These are phyloP conservation scores for Taurulus bubalis DNA, from an alignment of 2,113 vertebrate genomes.

Conservation along the genomic window DNA sequence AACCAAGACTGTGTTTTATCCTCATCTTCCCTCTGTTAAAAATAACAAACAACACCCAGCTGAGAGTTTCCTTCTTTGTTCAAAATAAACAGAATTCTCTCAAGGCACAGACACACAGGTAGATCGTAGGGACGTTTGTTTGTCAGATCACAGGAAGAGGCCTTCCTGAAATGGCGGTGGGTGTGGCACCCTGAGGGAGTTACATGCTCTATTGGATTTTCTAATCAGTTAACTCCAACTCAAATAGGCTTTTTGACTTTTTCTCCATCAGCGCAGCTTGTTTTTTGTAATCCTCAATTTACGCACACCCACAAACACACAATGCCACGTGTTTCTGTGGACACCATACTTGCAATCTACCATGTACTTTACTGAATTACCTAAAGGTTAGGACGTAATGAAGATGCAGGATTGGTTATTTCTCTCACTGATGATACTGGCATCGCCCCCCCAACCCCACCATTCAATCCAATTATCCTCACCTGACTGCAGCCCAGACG, in stretches of 20 bases:
- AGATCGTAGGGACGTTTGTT: slow-evolving; percentile 49
- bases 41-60: not conserved
- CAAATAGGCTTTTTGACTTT: slow-evolving; percentile 47
- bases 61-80: slow-evolving; percentile 1
- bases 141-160: slow-evolving; percentile 61
- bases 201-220: slow-evolving; percentile 32
- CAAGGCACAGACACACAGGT: slow-evolving; percentile 17
- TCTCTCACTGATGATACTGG: slow-evolving; percentile 7
- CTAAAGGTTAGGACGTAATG: slow-evolving; percentile 63
- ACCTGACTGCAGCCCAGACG: slow-evolving; percentile 27
- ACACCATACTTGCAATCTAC: slow-evolving; percentile 16
- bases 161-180: slow-evolving; percentile 58
- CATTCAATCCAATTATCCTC: slow-evolving; percentile 44
- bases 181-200: slow-evolving; percentile 58
- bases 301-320: slow-evolving; percentile 20
- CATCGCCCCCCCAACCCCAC: not conserved
- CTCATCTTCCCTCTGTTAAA: not conserved
- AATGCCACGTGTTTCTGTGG: slow-evolving; percentile 8
- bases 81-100: slow-evolving; percentile 4
- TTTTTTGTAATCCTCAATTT: slow-evolving; percentile 4
- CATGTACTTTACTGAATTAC: slow-evolving; percentile 39
- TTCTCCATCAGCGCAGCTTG: slow-evolving; percentile 25
- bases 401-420: slow-evolving; percentile 25
- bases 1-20: not conserved
- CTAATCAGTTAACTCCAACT: slow-evolving; percentile 57